Conservation (phyloP, 2,888 invertebrate species). For the Leistus spinibarbis region DNA sequence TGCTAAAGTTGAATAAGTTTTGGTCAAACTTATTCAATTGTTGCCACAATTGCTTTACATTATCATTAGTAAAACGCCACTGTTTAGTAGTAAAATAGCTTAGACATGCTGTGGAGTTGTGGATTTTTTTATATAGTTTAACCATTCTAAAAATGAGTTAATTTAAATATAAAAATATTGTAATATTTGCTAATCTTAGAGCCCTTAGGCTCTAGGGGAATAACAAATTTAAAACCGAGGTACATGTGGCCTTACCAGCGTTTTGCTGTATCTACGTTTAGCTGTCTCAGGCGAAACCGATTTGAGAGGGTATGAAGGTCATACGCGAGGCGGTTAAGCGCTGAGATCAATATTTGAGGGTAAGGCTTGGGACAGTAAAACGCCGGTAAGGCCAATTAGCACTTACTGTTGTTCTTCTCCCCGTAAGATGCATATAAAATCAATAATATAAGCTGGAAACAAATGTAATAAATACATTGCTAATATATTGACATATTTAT, state of each 20-base stretch:
- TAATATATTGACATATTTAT: conserved; percentile 63
- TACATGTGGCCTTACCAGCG: no score
- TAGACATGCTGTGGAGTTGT: conserved; percentile 72
- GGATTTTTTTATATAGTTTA: conserved; percentile 75
- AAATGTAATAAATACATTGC: conserved; percentile 64
- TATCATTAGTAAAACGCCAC: conserved; percentile 74
- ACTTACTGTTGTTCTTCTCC: conserved; percentile 71
- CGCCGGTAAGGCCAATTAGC: no score
- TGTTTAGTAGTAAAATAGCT: conserved; percentile 80
- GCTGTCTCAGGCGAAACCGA: no score
- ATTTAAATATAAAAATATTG: background rate
- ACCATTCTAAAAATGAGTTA: conserved; percentile 65
- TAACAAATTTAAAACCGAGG: no score
- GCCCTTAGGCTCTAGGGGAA: no score
- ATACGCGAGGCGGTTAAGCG: no score
- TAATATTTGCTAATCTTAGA: no score
- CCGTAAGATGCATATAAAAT: conserved; percentile 61
- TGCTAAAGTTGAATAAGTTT: conserved; percentile 73
- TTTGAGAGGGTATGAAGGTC: no score
- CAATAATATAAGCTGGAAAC: conserved; percentile 67
- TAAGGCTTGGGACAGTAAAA: no score
- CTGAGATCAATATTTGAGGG: no score
- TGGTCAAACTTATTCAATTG: conserved; percentile 65
- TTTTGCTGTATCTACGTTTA: no score
- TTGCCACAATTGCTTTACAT: conserved; percentile 64